phyloP scores from a whole-genome alignment of 2,113 vertebrate genomes.

The Hemiscyllium ocellatum region DNA sequence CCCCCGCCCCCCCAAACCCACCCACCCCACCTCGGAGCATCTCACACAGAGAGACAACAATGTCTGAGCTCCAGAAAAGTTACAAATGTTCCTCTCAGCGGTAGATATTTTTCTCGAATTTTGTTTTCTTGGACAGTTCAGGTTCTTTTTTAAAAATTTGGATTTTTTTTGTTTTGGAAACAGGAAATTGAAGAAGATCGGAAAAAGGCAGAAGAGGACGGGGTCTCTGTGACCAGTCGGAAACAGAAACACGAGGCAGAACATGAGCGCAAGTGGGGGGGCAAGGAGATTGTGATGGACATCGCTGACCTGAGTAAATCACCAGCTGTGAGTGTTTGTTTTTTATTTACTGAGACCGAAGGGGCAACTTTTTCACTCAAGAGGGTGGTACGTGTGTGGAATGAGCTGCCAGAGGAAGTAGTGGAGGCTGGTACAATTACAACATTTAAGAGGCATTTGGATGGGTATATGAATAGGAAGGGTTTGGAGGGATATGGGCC shows the following conservation, averaged over 20 bases:
- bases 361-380: too few relatives aligned
- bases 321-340: conserved; percentile 46
- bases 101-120: background rate
- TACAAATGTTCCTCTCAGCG: background rate
- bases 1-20: too few relatives aligned
- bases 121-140: background rate
- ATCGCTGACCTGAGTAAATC: conserved; percentile 58
- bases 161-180: background rate
- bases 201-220: conserved; percentile 76
- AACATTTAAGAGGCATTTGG: too few relatives aligned
- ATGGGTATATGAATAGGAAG: too few relatives aligned
- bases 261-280: conserved; percentile 51
- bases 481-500: too few relatives aligned
- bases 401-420: too few relatives aligned
- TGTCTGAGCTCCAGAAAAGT: fast-evolving
- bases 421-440: too few relatives aligned
- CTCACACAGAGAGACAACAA: background rate
- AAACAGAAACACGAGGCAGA: conserved; percentile 56
- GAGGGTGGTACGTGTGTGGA: too few relatives aligned
- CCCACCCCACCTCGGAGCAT: background rate
- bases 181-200: conserved; percentile 90
- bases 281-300: conserved; percentile 66
- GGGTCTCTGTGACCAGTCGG: conserved; percentile 71
- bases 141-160: background rate
- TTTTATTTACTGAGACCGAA: too few relatives aligned